Base-by-base conservation (phyloP, 2,113 vertebrate species). In the Urocitellus parryii region DNA sequence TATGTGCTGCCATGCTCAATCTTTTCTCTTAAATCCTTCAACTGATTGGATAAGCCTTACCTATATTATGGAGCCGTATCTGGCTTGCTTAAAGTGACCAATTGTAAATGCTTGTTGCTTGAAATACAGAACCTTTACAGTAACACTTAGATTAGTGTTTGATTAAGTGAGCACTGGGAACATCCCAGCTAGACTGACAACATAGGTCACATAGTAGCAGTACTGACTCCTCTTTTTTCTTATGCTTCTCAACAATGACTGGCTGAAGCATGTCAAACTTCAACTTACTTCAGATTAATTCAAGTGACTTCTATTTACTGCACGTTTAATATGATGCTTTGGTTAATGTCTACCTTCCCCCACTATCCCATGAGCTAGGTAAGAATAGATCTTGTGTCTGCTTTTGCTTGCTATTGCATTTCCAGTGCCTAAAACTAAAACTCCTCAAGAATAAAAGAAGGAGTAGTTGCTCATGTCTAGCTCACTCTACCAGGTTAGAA, bases 41-140 rank as follows among this genome's bases (percentile, higher is more conserved):
- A 34, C 6, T 65, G 12, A 80, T 72, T 76, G 39, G 17, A 63
- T 82, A 27, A 96, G 7, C 12, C 56, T 89, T 24, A 77, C 34
- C 45, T 5, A 48, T 80, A 24, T n/a, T 18, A 24, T 45, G 5
- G 13, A 88, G 20, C 3, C 0, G 16, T 82, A 61, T 34, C 16
- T 74, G 17, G 29, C 84, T 95, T 90, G 73, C 67, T 67, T 79
- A 91, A 77, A 88, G 51, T 85, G 37, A 61, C 8, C 96, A 37
- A 65, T 77, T 72, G 1, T 61, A 83, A 95, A 90, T 77, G 39
- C 22, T 78, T 34, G 74, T 74, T 22, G 53, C 16, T 80, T 17
- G 84, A 53, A 67, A 93, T 73, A 79, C 11, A 85, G 53, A 14
- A 78, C 27, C 5, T 67, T 91, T 8, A 51, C 0, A 45, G 22